Evolutionary conservation across 2,113 vertebrate species (phyloP), one percentile per base, ranked within the genome.

Genomic region (Catagonus wagneri): DNA sequence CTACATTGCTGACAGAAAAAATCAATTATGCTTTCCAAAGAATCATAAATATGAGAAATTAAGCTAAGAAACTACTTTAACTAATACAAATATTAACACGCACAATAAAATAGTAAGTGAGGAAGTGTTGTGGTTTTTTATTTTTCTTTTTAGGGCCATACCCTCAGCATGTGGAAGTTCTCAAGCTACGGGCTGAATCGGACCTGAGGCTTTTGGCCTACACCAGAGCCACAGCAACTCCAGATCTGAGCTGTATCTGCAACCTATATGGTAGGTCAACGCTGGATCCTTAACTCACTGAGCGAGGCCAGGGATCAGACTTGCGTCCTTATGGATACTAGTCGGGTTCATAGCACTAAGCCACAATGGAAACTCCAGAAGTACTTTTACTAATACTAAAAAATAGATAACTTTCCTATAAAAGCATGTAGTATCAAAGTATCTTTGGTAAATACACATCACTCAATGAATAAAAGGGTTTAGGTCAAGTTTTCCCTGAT

Each of bases 61-160:
- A 66, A 94, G 29, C 58, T 93, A 86, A 86, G 29, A 90, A 83
- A 78, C 61, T 83, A 91, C 56, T 96, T 95, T 86, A 27, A 72
- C 54, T 68, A 80, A 75, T 66, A 17, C 15, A 89, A 79, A 68
- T 50, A 75, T 27, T 83, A 90, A 61, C 25, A 83, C 39, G 52
- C 10, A 25, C 44, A 44, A 44, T 12, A 68, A 93, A 9, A 74
- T 58, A 84, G 1, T 71, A 90, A 94, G 19, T 25, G 93, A 85
- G 89, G 17, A 89, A 86, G 44, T 44, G 4, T 44, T 44, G 44
- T 44, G 44, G n/a, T n/a, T n/a, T 44, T 44, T 44, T 44, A n/a
- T n/a, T 44, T 44, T 44, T 44, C 44, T 44, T 44, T 44, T 44
- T 44, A 44, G 44, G 44, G 44, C 44, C 44, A 8, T 8, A 44